Base-by-base conservation (phyloP, 2,113 vertebrate genomes). In the Suricata suricatta region DNA sequence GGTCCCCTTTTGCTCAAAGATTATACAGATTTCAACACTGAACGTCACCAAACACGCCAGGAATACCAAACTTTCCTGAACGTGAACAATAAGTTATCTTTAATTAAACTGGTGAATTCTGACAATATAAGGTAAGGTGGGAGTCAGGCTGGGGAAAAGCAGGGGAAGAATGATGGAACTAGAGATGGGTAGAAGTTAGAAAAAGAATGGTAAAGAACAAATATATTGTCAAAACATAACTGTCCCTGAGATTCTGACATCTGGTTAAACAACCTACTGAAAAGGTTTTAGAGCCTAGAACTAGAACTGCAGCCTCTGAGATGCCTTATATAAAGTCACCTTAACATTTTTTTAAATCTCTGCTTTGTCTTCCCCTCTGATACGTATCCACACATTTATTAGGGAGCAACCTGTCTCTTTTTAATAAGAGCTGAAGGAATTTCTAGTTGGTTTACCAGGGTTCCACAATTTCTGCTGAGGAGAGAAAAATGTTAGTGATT, bases 361-460 rank as follows among this genome's bases (percentile, higher is more conserved):
- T 87, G 44, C 8, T 80, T 88, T 91, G 21, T 91, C 90, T 91
- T 29, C 11, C 3, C 11, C 5, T 60, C 12, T 19, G 31, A 85
- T 63, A 66, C 31, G 29, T 71, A 66, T 95, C 31, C 17, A 94
- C 21, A 74, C 17, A 71, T 93, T 81, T 84, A 69, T 93, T 93
- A 81, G 9, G 33, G 33, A 88, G 31, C 93, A 89, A 82, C 71
- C 77, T 92, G 27, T 86, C 29, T 86, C 29, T 50, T 94, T 90
- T 94, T 60, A 88, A 33, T 60, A 93, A 96, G 95, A 96, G n/a
- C 25, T 83, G 77, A 82, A 92, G 14, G 27, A n/a, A 92, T 66
- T 82, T 90, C 27, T 91, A 92, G n/a, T 68, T 90, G 44, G 63
- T 54, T 92, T 71, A 64, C 13, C 13, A 79, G 16, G 25, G 6